Evolutionary conservation across 2,888 invertebrate species (phyloP).

Genomic region (Protonemura montana): DNA sequence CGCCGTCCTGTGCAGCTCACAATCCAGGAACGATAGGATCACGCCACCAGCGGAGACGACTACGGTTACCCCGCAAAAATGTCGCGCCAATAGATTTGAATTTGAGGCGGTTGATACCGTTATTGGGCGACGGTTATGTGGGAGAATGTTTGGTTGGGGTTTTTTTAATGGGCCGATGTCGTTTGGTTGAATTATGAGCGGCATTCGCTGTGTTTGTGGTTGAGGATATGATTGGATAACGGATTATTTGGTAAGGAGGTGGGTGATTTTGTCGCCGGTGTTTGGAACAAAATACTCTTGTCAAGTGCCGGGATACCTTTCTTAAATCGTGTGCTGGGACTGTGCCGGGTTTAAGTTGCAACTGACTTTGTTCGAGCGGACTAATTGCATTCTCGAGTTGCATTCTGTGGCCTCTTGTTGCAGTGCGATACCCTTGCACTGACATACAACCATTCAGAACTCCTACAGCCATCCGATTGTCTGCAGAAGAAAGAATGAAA

Average conservation of each 20-base stretch:
- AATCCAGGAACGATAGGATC: background rate
- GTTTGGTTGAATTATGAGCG: background rate
- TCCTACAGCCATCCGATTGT: background rate
- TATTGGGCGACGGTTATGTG: background rate
- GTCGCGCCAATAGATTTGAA: background rate
- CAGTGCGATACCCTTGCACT: background rate
- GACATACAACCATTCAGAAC: background rate
- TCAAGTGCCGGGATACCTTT: background rate
- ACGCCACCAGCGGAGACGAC: background rate
- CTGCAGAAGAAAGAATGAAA: background rate
- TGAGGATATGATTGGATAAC: background rate
- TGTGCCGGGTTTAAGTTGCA: background rate
- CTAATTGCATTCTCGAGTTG: slow-evolving; percentile 12
- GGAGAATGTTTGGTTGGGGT: background rate
- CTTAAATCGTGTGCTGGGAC: background rate
- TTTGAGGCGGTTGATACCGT: background rate
- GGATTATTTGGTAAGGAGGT: background rate
- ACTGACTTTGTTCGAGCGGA: background rate
- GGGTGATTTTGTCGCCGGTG: background rate
- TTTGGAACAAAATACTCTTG: background rate
- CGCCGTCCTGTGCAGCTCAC: background rate
- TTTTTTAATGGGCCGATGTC: background rate
- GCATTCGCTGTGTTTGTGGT: background rate
- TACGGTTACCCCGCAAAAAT: background rate
- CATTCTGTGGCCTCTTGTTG: background rate